phyloP scores from a whole-genome alignment of 2,113 vertebrate species.

The Synodontis membranacea region DNA sequence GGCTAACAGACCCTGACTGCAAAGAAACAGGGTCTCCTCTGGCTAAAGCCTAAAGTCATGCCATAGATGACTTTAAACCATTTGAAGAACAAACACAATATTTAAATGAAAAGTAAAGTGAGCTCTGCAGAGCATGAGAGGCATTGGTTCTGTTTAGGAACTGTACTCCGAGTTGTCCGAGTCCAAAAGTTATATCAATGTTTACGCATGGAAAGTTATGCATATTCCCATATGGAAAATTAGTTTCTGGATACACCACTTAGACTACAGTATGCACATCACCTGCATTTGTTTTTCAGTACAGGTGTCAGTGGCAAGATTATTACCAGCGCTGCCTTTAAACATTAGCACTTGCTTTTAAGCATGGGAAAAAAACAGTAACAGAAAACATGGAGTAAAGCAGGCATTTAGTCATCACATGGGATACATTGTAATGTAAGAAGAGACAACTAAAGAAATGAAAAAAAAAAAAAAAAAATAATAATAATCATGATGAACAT shows the following conservation, averaged over 20 bases:
- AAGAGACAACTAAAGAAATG: too few species aligned
- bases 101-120: background rate
- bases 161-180: background rate
- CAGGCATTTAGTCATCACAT: background rate
- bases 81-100: background rate
- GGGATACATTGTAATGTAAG: background rate
- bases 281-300: background rate
- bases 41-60: background rate
- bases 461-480: too few species aligned
- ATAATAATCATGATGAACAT: background rate
- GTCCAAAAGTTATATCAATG: background rate
- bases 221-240: too few species aligned
- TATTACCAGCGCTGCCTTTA: background rate
- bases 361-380: too few species aligned
- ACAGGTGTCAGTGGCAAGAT: background rate
- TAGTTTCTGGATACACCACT: background rate
- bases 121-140: background rate
- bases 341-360: background rate
- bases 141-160: background rate
- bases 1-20: background rate
- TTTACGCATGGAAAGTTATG: background rate
- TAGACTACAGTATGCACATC: background rate
- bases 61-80: background rate
- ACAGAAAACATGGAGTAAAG: background rate
- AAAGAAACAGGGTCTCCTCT: background rate